phyloP scores from a whole-genome alignment of 2,797 vertebrate genomes.

The Eulemur mongoz region DNA sequence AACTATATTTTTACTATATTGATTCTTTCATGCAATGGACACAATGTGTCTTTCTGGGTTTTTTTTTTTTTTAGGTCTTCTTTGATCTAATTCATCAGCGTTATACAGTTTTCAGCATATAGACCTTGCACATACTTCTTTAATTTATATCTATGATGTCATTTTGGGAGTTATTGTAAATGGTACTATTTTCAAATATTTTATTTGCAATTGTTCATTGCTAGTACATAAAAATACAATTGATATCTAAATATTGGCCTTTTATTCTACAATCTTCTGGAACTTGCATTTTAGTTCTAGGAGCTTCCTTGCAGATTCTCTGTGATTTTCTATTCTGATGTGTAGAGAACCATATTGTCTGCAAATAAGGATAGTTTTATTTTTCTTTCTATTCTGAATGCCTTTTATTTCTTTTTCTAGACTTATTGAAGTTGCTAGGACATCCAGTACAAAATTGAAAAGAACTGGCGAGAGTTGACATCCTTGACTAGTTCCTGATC shows the following conservation, averaged over 20 bases:
- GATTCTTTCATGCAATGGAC: neutral
- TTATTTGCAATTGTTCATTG: neutral
- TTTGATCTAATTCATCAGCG: neutral
- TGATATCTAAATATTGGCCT: neutral
- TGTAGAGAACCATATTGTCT: neutral
- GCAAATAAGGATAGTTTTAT: neutral
- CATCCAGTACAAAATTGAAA: neutral
- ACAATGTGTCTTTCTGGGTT: neutral
- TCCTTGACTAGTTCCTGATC: neutral
- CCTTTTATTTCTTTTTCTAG: constrained; percentile 14
- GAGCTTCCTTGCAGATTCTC: neutral
- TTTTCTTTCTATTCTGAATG: constrained; percentile 20
- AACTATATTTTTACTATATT: neutral
- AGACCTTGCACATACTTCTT: neutral
- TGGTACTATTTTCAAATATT: neutral
- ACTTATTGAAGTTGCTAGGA: neutral
- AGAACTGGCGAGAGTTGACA: neutral
- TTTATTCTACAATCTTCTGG: constrained; percentile 19
- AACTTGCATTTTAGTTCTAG: neutral
- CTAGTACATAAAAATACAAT: neutral
- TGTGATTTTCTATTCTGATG: neutral
- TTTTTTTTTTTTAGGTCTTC: neutral
- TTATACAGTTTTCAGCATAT: neutral
- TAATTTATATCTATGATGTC: neutral
- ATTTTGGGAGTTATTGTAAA: neutral